Evolutionary conservation across 1,140 invertebrate genomes (phyloP).

Genomic region (Drosophila chauvacae): DNA sequence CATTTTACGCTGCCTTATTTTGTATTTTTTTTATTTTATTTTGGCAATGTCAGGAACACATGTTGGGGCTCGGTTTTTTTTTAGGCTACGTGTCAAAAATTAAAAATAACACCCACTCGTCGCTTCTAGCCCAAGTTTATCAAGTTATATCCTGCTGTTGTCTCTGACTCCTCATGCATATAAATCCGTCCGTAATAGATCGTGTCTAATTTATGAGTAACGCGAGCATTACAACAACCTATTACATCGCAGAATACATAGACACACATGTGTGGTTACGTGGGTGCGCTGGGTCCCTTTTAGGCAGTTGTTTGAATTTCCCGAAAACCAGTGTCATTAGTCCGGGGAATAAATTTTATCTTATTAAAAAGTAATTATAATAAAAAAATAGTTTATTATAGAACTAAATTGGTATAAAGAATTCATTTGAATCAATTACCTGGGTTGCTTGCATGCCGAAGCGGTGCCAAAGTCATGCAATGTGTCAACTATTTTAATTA

Average conservation of each 20-base stretch:
- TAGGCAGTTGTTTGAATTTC: neutral
- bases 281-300: constrained; percentile 20
- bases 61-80: constrained; percentile 41
- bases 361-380: neutral
- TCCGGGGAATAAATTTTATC: neutral
- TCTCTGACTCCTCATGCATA: constrained; percentile 46
- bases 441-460: too few species aligned
- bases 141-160: constrained; percentile 41
- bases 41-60: constrained; percentile 68
- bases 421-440: too few species aligned
- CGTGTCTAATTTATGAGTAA: constrained; percentile 73
- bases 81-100: constrained; percentile 77
- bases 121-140: constrained; percentile 28
- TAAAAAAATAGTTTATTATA: neutral
- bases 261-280: constrained; percentile 39
- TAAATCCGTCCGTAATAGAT: constrained; percentile 69
- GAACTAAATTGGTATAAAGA: neutral
- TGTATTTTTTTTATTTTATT: constrained; percentile 8
- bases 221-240: constrained; percentile 56
- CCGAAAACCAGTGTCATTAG: neutral
- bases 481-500: neutral
- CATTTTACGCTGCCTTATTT: constrained; percentile 29
- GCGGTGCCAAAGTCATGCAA: neutral
- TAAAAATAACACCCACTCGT: constrained; percentile 54
- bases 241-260: constrained; percentile 34